phyloP scores from a whole-genome alignment of 2,113 vertebrate species.

The Campylomormyrus numenius region DNA sequence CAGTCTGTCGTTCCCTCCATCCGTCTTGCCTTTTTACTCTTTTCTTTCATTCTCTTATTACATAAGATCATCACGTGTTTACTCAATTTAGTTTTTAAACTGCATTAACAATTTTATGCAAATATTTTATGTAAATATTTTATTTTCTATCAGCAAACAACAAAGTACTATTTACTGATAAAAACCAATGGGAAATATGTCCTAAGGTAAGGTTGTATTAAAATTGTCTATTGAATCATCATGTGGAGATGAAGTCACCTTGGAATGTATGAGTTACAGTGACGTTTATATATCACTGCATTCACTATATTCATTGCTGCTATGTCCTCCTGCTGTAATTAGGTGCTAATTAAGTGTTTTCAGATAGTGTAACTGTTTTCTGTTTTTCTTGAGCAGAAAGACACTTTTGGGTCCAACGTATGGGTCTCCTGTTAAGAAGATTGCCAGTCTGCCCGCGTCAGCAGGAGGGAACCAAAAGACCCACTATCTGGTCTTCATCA shows the following conservation, averaged over 20 bases:
- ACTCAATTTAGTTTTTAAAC: not conserved
- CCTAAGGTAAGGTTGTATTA: not conserved
- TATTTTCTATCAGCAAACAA: not conserved
- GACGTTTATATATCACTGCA: not conserved
- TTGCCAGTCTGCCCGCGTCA: constrained; percentile 60
- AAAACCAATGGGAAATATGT: not conserved
- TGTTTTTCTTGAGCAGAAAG: constrained; percentile 61
- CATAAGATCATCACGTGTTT: not conserved
- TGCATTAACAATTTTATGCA: not conserved
- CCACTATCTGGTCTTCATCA: constrained; percentile 72
- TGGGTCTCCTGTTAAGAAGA: constrained; percentile 74
- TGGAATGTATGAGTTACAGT: not conserved
- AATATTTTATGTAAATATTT: not conserved
- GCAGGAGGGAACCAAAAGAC: constrained; percentile 41
- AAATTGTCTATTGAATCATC: not conserved
- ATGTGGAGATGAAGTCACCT: not conserved
- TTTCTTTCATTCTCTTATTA: not conserved
- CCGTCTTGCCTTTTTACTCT: not conserved
- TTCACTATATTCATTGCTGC: not conserved
- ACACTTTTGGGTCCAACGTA: constrained; percentile 74
- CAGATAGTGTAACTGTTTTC: not conserved
- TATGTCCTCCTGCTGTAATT: not conserved
- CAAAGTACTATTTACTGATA: not conserved
- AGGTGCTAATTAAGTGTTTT: not conserved
- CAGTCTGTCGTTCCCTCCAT: not conserved